Evolutionary conservation across 2,113 vertebrate species (phyloP), one percentile per base, ranked within the genome.

Genomic region (Caretta caretta): DNA sequence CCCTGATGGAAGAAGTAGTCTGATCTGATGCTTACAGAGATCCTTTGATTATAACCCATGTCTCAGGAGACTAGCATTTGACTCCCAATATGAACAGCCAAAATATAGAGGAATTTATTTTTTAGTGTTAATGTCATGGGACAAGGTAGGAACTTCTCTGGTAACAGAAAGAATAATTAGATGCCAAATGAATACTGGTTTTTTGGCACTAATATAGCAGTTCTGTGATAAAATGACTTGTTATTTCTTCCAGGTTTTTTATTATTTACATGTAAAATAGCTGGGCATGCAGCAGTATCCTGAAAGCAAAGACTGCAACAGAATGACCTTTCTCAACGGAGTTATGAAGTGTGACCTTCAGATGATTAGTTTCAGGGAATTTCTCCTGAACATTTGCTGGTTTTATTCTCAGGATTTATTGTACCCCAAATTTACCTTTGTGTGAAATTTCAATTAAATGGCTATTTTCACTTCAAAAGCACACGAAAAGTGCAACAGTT

Each of bases 401-500:
- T 78, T 87, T 80, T 87, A 80, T 17, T 48, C 24, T 78, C 25
- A 29, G 48, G 22, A 9, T 46, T 20, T 50, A 51, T 93, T 85
- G 27, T 54, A 90, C 16, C n/a, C 17, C 80, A 24, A 49, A 69
- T 90, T 80, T 85, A 17, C 51, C 17, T 49, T 78, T 80, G 25
- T 84, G 54, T 27, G 88, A 25, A 80, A 27, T 94, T 88, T 91
- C 87, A 86, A 3, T 93, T 92, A 82, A 92, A 82, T 51, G 80
- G 90, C 31, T 76, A 8, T 87, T 97, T 94, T 78, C 49, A 78
- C 85, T 93, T 81, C 80, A 69, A 89, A 83, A 91, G 9, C 48
- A 87, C 83, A 20, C 5, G 92, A 48, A 80, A 96, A 94, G 93
- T 79, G 49, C 82, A 90, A 24, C 16, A 69, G 88, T 9, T 46